phyloP scores from a whole-genome alignment of 2,888 invertebrate species.

The Cheilosia urbana region DNA sequence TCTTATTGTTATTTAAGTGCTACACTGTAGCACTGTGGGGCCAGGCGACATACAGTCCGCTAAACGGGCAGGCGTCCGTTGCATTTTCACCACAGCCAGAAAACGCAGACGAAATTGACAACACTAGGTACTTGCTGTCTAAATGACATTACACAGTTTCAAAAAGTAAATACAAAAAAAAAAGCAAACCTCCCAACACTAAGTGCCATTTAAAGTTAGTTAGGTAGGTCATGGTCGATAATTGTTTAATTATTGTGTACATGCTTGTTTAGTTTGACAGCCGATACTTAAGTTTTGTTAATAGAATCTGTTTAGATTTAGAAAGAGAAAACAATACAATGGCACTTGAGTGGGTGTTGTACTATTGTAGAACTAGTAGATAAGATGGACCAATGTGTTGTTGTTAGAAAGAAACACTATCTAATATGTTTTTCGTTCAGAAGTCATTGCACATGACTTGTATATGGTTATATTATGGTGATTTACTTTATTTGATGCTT shows the following conservation, averaged over 20 bases:
- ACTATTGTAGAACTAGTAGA: slow-evolving; percentile 25
- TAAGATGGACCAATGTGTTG: slow-evolving; percentile 18
- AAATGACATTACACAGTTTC: slow-evolving; percentile 10
- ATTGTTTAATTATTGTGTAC: slow-evolving; percentile 57
- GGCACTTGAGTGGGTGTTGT: slow-evolving; percentile 13
- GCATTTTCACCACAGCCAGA: slow-evolving; percentile 56
- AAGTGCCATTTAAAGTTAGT: slow-evolving; percentile 68
- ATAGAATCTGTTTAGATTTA: slow-evolving; percentile 58
- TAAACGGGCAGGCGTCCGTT: slow-evolving; percentile 23
- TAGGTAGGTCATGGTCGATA: slow-evolving; percentile 73
- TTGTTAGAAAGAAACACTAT: slow-evolving; percentile 12
- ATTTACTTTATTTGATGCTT: no score
- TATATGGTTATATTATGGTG: no score
- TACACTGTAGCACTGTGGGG: slow-evolving; percentile 25
- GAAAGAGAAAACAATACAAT: slow-evolving; percentile 2
- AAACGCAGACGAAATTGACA: slow-evolving; percentile 63
- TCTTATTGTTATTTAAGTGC: slow-evolving; percentile 36
- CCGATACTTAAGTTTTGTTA: slow-evolving; percentile 36
- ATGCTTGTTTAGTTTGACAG: slow-evolving; percentile 52
- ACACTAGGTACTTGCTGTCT: not conserved
- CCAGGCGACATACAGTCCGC: not conserved
- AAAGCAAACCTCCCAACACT: slow-evolving; percentile 11
- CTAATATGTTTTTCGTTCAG: not conserved
- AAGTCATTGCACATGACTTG: slow-evolving; percentile 13
- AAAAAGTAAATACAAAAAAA: slow-evolving; percentile 8